Evolutionary conservation across 2,888 invertebrate genomes (phyloP).

Genomic region (Liodrosophila aerea): DNA sequence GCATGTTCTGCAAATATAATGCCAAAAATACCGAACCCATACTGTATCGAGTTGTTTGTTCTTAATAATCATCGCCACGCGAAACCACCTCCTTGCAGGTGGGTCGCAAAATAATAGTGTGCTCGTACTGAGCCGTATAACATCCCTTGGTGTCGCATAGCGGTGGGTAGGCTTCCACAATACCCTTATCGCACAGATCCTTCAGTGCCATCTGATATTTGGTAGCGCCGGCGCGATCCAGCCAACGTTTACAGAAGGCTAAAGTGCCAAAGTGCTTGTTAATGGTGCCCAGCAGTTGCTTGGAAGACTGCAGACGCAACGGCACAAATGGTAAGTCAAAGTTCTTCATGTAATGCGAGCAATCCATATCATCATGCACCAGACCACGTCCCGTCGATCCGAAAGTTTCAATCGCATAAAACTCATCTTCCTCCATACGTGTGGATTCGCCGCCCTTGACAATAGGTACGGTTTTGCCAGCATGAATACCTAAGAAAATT

Average conservation of each 20-base stretch:
- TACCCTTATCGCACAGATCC: constrained; percentile 98
- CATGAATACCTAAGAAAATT: constrained; percentile 88
- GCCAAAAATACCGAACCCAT: constrained; percentile 1
- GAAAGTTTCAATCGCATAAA: constrained; percentile 99
- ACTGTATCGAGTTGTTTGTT: neutral
- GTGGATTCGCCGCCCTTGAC: constrained; percentile 99
- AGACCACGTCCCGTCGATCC: constrained; percentile 97
- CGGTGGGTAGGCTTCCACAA: constrained; percentile 99
- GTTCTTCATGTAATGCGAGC: constrained; percentile 99
- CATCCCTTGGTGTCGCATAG: constrained; percentile 98
- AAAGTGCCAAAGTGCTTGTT: constrained; percentile 98
- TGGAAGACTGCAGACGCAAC: constrained; percentile 95
- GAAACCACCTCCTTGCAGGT: constrained; percentile 99
- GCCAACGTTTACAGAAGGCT: constrained; percentile 99
- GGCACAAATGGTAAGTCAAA: constrained; percentile 96
- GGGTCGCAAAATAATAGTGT: constrained; percentile 97
- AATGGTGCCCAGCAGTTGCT: constrained; percentile 93
- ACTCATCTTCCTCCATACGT: constrained; percentile 99
- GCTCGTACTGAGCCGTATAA: constrained; percentile 99
- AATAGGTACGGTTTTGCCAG: constrained; percentile 99
- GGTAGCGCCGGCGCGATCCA: constrained; percentile 97
- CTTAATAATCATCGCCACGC: constrained; percentile 94
- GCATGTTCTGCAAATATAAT: constrained; percentile 32
- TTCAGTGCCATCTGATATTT: constrained; percentile 99
- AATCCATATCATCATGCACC: constrained; percentile 99